Base-by-base conservation (phyloP, 30 jellyfish, hydroid and myxozoan species). In the Pseudorhiza aurosa region DNA sequence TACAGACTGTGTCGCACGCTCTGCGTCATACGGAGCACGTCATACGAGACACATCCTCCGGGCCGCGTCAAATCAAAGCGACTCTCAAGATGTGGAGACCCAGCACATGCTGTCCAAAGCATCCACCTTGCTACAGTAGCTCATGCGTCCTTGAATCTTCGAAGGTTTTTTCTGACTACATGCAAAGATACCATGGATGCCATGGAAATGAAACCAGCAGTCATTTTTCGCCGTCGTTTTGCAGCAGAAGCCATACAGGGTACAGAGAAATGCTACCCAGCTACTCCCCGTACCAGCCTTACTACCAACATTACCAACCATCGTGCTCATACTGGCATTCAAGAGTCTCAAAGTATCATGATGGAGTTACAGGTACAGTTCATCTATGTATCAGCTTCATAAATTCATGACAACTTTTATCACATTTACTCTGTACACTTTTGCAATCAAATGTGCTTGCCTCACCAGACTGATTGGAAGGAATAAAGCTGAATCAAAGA, bases 101-200 rank as follows among this genome's bases (percentile, higher is more conserved):
- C 8, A 76, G 27, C 35, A 27, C 88, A 21, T 76, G 88, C 88
- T 76, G 88, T 36, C 21, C 75, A 11, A 76, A 76, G 72, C 88
- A 76, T 59, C 88, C 88, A n/a, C 88, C 88, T 9, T 81, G 93
- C 58, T 69, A 81, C 36, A 81, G 67, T 55, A 81, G 72, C 36
- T 32, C 82, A 50, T 81, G 93, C 50, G 65, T 67, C 21, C 65
- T 68, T 9, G 85, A 81, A 22, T 53, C 93, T n/a, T 68, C 93
- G 1, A 81, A 81, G 55, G 65, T 68, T 42, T 55, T 81, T 36
- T 81, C 93, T 19, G 93, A 81, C 37, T 81, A 62, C 51, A 59
- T 81, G 60, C 93, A 81, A 35, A 51, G 93, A 58, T 69, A 65
- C 33, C 85, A 76, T 46, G 65, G 68, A 12, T 45, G 40, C 12